Conservation (phyloP, 2,797 vertebrate species). For the Furcifer pardalis region DNA sequence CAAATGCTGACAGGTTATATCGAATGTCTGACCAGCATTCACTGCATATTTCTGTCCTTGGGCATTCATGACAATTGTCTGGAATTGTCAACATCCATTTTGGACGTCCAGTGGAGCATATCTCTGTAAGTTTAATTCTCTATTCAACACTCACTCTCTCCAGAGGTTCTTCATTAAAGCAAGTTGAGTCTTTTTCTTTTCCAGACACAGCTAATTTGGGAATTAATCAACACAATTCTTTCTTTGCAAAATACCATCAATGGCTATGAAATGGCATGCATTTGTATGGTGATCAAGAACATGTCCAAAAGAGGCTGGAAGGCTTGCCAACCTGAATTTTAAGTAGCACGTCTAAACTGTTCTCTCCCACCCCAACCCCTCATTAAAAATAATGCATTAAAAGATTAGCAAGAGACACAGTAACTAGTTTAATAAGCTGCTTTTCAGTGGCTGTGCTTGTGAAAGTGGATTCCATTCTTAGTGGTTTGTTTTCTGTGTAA, state of each 20-base stretch:
- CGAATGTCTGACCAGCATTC: no score
- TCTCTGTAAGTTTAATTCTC: conserved; percentile 11
- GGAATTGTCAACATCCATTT: background rate
- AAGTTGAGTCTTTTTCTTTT: background rate
- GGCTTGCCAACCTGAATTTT: conserved; percentile 61
- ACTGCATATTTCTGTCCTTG: background rate
- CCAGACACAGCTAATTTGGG: conserved; percentile 30
- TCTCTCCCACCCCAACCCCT: conserved; percentile 46
- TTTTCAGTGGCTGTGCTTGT: conserved; percentile 54
- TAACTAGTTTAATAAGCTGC: conserved; percentile 51
- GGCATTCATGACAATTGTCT: background rate
- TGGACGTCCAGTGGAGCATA: background rate
- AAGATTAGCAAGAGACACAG: conserved; percentile 44
- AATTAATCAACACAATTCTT: conserved; percentile 22
- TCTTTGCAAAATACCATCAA: conserved; percentile 17
- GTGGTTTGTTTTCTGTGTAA: conserved; percentile 6
- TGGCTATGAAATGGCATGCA: background rate
- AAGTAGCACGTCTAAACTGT: conserved; percentile 56
- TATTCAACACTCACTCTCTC: conserved; percentile 1
- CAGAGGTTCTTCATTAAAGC: conserved; percentile 6
- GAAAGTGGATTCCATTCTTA: conserved; percentile 47
- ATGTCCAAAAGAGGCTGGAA: conserved; percentile 38
- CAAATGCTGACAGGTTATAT: background rate
- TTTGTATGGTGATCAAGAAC: background rate
- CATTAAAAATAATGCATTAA: conserved; percentile 47